phyloP scores from a whole-genome alignment of 2,797 vertebrate species.

The Selene dorsalis region DNA sequence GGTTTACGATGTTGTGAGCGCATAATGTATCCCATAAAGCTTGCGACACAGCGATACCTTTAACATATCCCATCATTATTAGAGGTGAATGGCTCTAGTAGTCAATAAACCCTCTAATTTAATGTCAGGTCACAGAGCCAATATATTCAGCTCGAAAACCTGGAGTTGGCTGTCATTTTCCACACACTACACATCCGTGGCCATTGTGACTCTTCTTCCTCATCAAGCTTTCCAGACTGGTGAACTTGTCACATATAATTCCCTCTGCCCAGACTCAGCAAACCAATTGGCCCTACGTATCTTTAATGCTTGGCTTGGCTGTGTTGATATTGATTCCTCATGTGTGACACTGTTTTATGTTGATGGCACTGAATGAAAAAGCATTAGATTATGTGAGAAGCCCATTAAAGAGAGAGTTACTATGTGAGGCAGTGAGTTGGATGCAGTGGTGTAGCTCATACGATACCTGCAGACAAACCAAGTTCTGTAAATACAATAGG shows the following conservation, averaged over 20 bases:
- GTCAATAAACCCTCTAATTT: conserved; percentile 13
- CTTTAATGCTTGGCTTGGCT: conserved; percentile 16
- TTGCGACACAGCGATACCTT: background rate
- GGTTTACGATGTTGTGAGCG: background rate
- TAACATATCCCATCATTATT: conserved; percentile 22
- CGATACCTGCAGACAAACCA: conserved; percentile 7
- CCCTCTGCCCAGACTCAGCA: conserved; percentile 19
- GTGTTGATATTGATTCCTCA: conserved; percentile 44
- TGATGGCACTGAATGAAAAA: conserved; percentile 34
- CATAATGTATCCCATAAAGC: conserved; percentile 23
- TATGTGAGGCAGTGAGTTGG: background rate
- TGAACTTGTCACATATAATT: conserved; percentile 11
- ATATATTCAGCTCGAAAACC: background rate
- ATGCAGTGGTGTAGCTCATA: background rate
- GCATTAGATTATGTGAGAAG: conserved; percentile 17
- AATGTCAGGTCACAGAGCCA: conserved; percentile 7
- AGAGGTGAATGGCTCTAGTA: conserved; percentile 4
- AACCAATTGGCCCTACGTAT: conserved; percentile 19
- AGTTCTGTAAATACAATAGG: conserved; percentile 19
- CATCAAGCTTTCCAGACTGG: background rate
- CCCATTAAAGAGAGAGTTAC: background rate
- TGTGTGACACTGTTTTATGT: conserved; percentile 37
- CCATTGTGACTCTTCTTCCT: conserved; percentile 26
- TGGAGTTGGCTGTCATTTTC: background rate
- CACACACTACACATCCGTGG: background rate